Percentiles rank a stretch among this genome's conserved stretches.
phyloP scores from a whole-genome alignment of 2,113 vertebrate species.

The Myxocyprinus asiaticus region DNA sequence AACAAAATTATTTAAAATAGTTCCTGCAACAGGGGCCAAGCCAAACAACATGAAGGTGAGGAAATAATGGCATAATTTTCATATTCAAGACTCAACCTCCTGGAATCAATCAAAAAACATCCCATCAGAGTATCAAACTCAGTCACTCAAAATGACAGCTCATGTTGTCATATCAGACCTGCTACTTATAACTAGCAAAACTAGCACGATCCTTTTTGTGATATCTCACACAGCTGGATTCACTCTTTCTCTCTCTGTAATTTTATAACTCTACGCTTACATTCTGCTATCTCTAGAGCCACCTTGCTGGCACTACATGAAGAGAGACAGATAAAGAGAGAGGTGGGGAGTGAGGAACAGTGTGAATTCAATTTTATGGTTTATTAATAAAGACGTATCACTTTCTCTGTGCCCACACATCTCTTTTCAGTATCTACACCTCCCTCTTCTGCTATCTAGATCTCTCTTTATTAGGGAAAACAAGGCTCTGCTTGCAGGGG shows the following conservation, averaged over 20 bases:
- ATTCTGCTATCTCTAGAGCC: slow-evolving; percentile 49
- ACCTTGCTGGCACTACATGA: slow-evolving; percentile 19
- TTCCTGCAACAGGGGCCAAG: too few species aligned
- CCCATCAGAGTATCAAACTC: slow-evolving; percentile 29
- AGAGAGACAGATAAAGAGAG: slow-evolving; percentile 17
- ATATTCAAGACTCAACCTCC: too few species aligned
- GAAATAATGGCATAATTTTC: too few species aligned
- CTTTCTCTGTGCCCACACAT: slow-evolving; percentile 59
- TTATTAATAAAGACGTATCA: slow-evolving; percentile 68
- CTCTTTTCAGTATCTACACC: slow-evolving; percentile 52
- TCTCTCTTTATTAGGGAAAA: slow-evolving; percentile 67
- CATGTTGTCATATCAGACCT: slow-evolving; percentile 7
- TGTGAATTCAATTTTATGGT: slow-evolving; percentile 62
- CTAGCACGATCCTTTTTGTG: slow-evolving; percentile 40
- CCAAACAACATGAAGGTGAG: too few species aligned
- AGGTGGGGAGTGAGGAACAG: slow-evolving; percentile 11
- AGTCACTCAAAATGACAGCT: slow-evolving; percentile 45
- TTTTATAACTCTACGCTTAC: slow-evolving; percentile 32
- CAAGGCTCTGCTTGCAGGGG: slow-evolving; percentile 54
- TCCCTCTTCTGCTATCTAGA: slow-evolving; percentile 61
- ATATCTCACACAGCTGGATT: slow-evolving; percentile 31
- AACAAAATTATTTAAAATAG: too few species aligned
- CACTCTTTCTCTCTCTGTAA: slow-evolving; percentile 36
- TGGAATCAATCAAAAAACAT: too few species aligned
- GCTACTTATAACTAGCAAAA: slow-evolving; percentile 35